Base-by-base conservation (phyloP, 2,888 invertebrate species). In the Cabera pusaria region DNA sequence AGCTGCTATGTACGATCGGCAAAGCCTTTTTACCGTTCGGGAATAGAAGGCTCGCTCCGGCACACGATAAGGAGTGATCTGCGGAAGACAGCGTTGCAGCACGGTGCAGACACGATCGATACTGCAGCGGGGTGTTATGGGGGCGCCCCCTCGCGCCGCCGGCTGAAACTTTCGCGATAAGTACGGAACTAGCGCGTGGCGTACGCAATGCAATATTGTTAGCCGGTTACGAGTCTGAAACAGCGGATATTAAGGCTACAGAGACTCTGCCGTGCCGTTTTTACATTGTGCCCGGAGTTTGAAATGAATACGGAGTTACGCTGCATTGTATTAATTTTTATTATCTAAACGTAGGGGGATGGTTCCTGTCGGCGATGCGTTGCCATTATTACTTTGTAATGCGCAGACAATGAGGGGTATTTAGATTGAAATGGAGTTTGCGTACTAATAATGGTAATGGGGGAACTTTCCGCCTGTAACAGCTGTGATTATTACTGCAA, bases 161-260 rank as follows among this genome's bases (percentile, higher is more conserved):
- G 72, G 77, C 85, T 84, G 86, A 84, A 88, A 88, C 75, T 88
- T 88, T 86, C 75, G 81, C 83, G 86, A 86, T 86, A 87, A 87
- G 86, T 88, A 84, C 81, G 74, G 78, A 86, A 86, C 85, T 85
- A 87, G 80, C 87, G 87, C 85, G 87, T 85, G 77, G 76, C 72
- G 83, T 85, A 88, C 87, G 87, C 87, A 87, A 84, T 76, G 84
- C 87, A 87, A 88, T 87, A 88, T 86, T 86, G 87, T 87, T 86
- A 85, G 83, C 82, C 76, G 77, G 83, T 83, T 85, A 80, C 80
- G 82, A 85, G 84, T 74, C 78, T 84, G 79, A 76, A 85, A 84
- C 84, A 78, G 79, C 85, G 84, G 86, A 85, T 85, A 86, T 86
- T 85, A 87, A 84, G 83, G 81, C 83, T 77, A 79, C 77, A 77